Percentiles rank a stretch among this genome's conserved stretches.
Conservation (phyloP, 2,113 vertebrate genomes). For the Thamnophis sirtalis region DNA sequence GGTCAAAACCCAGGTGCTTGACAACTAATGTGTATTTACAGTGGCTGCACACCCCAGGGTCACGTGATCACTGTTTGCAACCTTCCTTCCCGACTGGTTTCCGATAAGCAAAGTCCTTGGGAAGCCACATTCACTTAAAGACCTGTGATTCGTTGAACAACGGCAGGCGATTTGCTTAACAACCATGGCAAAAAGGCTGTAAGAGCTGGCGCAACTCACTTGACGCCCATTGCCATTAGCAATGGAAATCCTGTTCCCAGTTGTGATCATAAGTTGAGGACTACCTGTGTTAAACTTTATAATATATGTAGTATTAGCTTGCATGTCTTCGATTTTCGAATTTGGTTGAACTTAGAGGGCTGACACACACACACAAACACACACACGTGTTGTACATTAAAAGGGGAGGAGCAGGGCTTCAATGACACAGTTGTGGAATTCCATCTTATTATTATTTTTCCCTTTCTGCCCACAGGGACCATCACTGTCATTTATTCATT, state of each 20-base stretch:
- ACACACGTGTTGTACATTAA: not conserved
- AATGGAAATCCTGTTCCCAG: not conserved
- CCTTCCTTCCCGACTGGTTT: not conserved
- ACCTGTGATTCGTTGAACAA: not conserved
- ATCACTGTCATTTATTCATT: not conserved
- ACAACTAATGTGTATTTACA: not conserved
- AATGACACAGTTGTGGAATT: not conserved
- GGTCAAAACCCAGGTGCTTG: not conserved
- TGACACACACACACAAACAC: not conserved
- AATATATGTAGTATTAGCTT: not conserved
- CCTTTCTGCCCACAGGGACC: not conserved
- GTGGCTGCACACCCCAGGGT: not conserved
- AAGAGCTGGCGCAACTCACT: not conserved
- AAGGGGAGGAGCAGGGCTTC: not conserved
- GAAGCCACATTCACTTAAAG: not conserved
- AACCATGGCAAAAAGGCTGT: not conserved
- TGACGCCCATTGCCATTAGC: not conserved
- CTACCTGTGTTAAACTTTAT: not conserved
- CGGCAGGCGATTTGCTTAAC: not conserved
- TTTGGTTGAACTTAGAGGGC: not conserved
- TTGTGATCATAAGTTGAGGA: not conserved
- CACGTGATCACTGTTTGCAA: not conserved
- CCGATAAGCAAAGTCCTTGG: too few relatives aligned
- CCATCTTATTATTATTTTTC: not conserved
- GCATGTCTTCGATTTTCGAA: not conserved